Conservation (phyloP, 2,888 invertebrate genomes). For the Drosophila meridiana region DNA sequence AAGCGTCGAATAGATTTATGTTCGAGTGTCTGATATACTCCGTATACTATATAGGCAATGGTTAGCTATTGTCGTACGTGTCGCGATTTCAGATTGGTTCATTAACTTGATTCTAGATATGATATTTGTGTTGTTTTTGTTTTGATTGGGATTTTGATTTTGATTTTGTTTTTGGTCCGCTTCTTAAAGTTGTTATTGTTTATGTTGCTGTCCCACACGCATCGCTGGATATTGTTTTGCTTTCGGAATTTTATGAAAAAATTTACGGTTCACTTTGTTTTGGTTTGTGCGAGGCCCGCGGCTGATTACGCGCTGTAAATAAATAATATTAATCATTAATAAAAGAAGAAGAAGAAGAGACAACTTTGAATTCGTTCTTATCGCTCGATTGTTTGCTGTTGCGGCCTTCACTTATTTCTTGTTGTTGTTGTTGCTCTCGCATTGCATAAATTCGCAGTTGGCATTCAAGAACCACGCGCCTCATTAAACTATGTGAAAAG, state of each 20-base stretch:
- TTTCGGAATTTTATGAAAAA: constrained; percentile 22
- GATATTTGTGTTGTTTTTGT: constrained; percentile 8
- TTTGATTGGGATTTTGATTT: constrained; percentile 8
- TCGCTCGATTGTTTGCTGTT: constrained; percentile 23
- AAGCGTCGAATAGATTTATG: constrained; percentile 8
- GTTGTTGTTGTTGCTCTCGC: constrained; percentile 14
- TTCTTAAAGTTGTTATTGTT: constrained; percentile 42
- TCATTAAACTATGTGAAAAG: constrained; percentile 32
- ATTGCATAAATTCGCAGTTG: constrained; percentile 55
- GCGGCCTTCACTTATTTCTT: constrained; percentile 4
- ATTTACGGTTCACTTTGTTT: constrained; percentile 30
- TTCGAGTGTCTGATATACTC: background rate
- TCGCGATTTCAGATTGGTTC: constrained; percentile 63
- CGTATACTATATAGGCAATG: background rate
- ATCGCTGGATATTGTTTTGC: constrained; percentile 36
- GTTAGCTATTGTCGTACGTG: constrained; percentile 57
- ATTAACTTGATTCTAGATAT: constrained; percentile 54
- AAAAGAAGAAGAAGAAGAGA: constrained; percentile 19
- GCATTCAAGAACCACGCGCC: constrained; percentile 36
- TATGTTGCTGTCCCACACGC: constrained; percentile 39
- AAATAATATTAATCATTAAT: constrained; percentile 61
- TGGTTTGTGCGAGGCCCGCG: constrained; percentile 43
- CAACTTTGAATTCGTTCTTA: constrained; percentile 27
- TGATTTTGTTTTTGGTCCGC: constrained; percentile 9
- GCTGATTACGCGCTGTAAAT: constrained; percentile 73